A percentile compares a stretch with the other conserved stretches of the same genome.
These are phyloP conservation scores for Sus scrofa DNA, from an alignment of 2,113 vertebrate genomes.

Conservation along the genomic window DNA sequence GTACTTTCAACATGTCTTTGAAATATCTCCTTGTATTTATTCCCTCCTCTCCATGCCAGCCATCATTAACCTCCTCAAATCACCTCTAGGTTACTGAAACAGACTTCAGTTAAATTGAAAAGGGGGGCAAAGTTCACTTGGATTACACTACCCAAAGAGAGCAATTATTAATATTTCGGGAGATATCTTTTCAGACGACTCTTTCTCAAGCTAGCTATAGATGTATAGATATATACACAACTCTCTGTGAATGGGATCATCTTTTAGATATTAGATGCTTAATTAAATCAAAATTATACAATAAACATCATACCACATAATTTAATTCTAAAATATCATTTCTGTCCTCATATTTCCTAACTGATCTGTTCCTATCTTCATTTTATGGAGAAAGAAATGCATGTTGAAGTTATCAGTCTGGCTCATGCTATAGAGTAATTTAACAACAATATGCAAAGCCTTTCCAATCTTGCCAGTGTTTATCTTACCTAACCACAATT, in stretches of 20 bases:
- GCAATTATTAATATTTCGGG: neutral
- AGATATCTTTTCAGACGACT: slow-evolving; percentile 4
- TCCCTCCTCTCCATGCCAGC: neutral
- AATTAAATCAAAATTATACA: neutral
- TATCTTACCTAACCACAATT: neutral
- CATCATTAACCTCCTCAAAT: neutral
- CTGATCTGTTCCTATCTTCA: neutral
- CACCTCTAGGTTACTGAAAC: neutral
- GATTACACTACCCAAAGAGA: neutral
- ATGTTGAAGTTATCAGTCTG: neutral
- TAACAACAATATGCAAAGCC: neutral
- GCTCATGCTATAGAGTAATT: neutral
- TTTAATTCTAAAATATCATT: slow-evolving; percentile 55
- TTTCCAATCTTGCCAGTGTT: neutral
- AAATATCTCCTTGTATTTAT: neutral
- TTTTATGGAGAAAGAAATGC: slow-evolving; percentile 39
- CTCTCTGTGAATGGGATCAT: neutral
- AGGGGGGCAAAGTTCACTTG: neutral
- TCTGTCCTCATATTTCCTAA: neutral
- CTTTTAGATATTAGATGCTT: slow-evolving; percentile 8
- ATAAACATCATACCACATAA: neutral
- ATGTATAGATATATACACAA: neutral
- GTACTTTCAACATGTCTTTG: neutral
- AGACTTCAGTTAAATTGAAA: neutral
- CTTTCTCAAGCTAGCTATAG: neutral